phyloP scores from a whole-genome alignment of 2,888 invertebrate species.

The Horisme vitalbata region DNA sequence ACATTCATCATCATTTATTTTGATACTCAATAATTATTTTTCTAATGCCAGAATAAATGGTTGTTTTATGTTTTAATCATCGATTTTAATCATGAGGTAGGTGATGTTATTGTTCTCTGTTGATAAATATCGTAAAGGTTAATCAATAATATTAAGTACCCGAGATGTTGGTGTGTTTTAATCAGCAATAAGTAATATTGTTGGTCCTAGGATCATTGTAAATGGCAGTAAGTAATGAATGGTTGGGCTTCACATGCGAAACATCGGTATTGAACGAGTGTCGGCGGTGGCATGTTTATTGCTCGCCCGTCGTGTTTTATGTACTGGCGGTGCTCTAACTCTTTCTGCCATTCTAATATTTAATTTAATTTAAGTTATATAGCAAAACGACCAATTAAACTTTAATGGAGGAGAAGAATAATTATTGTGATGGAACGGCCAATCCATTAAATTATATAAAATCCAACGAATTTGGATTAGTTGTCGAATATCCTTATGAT shows the following conservation, averaged over 20 bases:
- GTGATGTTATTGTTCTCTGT: no score
- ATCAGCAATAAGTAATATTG: slow-evolving; percentile 19
- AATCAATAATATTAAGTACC: no score
- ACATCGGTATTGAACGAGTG: slow-evolving; percentile 52
- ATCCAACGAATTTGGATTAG: slow-evolving; percentile 8
- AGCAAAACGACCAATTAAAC: slow-evolving; percentile 15
- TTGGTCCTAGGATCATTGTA: slow-evolving; percentile 29
- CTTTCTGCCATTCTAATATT: slow-evolving; percentile 50
- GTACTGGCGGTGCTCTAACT: slow-evolving; percentile 45
- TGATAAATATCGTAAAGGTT: no score
- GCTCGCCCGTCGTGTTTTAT: slow-evolving; percentile 54
- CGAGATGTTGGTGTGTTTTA: slow-evolving; percentile 1
- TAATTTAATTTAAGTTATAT: slow-evolving; percentile 47
- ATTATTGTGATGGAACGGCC: no score
- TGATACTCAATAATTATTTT: slow-evolving; percentile 38
- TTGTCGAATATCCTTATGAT: no score
- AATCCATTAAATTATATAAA: not conserved
- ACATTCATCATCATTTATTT: slow-evolving; percentile 40
- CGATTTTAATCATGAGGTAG: not conserved
- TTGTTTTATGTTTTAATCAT: slow-evolving; percentile 8
- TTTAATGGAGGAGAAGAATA: slow-evolving; percentile 11
- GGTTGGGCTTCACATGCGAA: slow-evolving; percentile 43
- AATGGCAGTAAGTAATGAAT: slow-evolving; percentile 44
- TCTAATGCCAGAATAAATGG: slow-evolving; percentile 9
- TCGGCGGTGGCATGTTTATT: slow-evolving; percentile 61